These are phyloP conservation scores for Oncorhynchus masou DNA, from an alignment of 2,113 vertebrate species.

Conservation along the genomic window DNA sequence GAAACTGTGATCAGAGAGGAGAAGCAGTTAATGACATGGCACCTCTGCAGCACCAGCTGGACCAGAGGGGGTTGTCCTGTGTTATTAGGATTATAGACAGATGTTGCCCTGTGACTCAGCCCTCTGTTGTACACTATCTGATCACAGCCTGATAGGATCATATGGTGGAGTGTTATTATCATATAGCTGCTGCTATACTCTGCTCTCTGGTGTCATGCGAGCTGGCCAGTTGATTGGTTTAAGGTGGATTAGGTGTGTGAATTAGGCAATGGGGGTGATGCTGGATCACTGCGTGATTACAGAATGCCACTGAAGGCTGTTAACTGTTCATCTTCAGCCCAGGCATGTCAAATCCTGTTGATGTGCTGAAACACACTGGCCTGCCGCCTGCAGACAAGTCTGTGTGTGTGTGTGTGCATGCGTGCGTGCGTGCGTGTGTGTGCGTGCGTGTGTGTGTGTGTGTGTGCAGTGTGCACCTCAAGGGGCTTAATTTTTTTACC, in stretches of 20 bases:
- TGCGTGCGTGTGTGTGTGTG: neutral
- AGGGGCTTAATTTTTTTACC: conserved; percentile 19
- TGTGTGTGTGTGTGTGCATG: neutral
- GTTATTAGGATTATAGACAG: neutral
- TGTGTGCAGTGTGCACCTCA: neutral
- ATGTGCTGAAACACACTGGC: neutral
- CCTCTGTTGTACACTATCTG: conserved; percentile 10
- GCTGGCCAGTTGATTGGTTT: conserved; percentile 1
- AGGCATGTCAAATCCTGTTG: conserved; percentile 34
- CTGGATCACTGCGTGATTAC: conserved; percentile 11
- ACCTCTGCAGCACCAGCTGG: conserved; percentile 34
- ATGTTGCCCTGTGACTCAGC: conserved; percentile 5
- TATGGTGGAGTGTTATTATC: conserved; percentile 43
- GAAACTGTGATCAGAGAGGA: conserved; percentile 42
- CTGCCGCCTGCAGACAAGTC: conserved; percentile 19
- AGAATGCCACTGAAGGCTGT: conserved; percentile 57
- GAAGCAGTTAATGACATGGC: conserved; percentile 50
- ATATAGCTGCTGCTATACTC: conserved; percentile 36
- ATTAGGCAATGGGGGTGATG: conserved; percentile 43
- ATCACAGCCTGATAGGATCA: conserved; percentile 42
- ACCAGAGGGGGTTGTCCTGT: neutral
- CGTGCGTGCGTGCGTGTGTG: too few species aligned
- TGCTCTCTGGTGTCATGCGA: conserved; percentile 7
- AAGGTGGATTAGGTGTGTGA: conserved; percentile 14
- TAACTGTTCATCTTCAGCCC: conserved; percentile 56